phyloP scores from a whole-genome alignment of 2,113 vertebrate species.

The Chrysemys picta region DNA sequence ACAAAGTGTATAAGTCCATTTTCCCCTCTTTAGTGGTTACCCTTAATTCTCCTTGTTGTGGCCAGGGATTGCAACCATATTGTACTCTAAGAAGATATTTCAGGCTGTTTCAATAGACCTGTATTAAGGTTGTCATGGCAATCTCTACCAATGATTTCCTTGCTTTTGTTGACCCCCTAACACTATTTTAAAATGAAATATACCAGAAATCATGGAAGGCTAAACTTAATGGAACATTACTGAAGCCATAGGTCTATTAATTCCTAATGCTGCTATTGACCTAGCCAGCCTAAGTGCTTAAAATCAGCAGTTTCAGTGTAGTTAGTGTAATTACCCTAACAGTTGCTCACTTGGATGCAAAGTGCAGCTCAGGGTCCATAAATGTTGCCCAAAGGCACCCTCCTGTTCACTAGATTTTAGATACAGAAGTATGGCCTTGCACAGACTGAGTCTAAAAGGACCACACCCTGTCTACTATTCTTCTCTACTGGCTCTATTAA shows the following conservation, averaged over 20 bases:
- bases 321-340: neutral
- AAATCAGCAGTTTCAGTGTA: constrained; percentile 16
- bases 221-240: constrained; percentile 39
- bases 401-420: constrained; percentile 25
- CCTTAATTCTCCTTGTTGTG: neutral
- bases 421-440: neutral
- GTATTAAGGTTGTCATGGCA: constrained; percentile 68
- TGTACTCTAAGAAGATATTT: constrained; percentile 14
- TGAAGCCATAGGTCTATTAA: neutral
- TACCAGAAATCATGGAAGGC: neutral
- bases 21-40: neutral
- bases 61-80: neutral
- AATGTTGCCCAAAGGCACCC: constrained; percentile 37
- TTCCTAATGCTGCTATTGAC: constrained; percentile 27
- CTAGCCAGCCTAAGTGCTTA: constrained; percentile 12
- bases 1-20: neutral
- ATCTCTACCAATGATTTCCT: constrained; percentile 48
- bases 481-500: constrained; percentile 10
- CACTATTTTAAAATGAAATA: constrained; percentile 20
- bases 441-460: constrained; percentile 47
- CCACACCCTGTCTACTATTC: neutral
- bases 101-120: neutral
- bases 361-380: constrained; percentile 14
- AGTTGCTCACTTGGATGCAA: constrained; percentile 53
- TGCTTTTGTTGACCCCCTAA: constrained; percentile 29